These are phyloP conservation scores for Pyralis farinalis DNA, from an alignment of 2,888 invertebrate species.

Conservation along the genomic window DNA sequence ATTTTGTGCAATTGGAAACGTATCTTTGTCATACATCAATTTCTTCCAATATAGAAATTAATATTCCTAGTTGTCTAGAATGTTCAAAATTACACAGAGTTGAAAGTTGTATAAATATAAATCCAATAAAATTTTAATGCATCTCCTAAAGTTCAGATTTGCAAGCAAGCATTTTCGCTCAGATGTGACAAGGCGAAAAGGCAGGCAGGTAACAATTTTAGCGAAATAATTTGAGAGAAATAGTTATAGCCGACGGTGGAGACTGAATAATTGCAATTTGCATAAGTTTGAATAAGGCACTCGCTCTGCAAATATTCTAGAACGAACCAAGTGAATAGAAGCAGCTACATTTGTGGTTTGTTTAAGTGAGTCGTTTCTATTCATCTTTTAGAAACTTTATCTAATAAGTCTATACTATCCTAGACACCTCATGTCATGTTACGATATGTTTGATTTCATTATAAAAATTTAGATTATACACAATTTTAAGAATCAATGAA, in stretches of 20 bases:
- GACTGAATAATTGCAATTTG: constrained; percentile 46
- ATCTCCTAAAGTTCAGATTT: constrained; percentile 17
- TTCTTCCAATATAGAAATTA: no score
- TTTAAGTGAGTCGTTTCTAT: no score
- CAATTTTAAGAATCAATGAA: no score
- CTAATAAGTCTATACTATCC: no score
- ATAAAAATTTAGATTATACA: no score
- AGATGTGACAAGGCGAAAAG: constrained; percentile 22
- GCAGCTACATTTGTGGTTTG: neutral
- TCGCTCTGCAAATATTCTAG: constrained; percentile 15
- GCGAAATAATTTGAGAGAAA: constrained; percentile 40
- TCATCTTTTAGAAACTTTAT: no score
- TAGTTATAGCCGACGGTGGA: constrained; percentile 33
- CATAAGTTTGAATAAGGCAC: constrained; percentile 41
- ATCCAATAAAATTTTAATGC: constrained; percentile 5
- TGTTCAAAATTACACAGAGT: neutral
- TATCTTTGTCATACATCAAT: no score
- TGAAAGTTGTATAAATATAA: neutral
- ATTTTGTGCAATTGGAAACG: no score
- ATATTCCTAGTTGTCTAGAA: no score
- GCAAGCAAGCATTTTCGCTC: constrained; percentile 29
- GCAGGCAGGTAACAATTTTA: constrained; percentile 37
- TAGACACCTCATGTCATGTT: no score
- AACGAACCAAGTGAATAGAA: neutral
- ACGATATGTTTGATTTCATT: no score